Conservation (phyloP, 2,888 invertebrate genomes). For the Notocelia uddmanniana region DNA sequence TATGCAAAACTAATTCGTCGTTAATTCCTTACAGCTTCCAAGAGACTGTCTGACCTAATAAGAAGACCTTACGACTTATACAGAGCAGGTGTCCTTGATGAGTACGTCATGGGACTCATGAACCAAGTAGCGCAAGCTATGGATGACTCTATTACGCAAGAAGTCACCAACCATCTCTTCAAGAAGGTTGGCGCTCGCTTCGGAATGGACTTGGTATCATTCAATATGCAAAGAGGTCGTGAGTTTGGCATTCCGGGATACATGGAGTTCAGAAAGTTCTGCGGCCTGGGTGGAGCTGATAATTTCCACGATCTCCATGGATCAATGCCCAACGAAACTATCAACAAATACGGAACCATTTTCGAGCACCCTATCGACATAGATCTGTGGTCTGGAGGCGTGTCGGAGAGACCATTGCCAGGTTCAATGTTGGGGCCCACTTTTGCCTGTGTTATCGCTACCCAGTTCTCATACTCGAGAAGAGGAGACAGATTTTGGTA, state of each 20-base stretch:
- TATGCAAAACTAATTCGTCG: constrained; percentile 11
- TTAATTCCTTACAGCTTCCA: constrained; percentile 88
- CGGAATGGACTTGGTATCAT: constrained; percentile 96
- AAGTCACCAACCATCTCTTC: constrained; percentile 96
- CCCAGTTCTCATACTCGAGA: constrained; percentile 95
- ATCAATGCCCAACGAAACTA: constrained; percentile 95
- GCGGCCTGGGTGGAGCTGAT: constrained; percentile 92
- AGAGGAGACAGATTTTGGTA: constrained; percentile 97
- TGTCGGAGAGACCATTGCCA: constrained; percentile 95
- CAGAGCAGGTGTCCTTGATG: constrained; percentile 95
- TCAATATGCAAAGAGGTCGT: constrained; percentile 97
- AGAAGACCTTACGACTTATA: constrained; percentile 96
- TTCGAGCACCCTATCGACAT: constrained; percentile 97
- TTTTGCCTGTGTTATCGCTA: constrained; percentile 97
- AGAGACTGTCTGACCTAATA: constrained; percentile 94
- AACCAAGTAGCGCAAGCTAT: constrained; percentile 98
- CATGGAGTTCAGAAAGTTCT: constrained; percentile 97
- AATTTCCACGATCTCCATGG: constrained; percentile 93
- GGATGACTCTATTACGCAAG: constrained; percentile 96
- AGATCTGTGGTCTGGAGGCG: constrained; percentile 97
- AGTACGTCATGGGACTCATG: constrained; percentile 96
- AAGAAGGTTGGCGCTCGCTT: constrained; percentile 92
- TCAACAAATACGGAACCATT: constrained; percentile 92
- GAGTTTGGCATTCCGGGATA: constrained; percentile 97
- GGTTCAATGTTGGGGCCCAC: constrained; percentile 98